Evolutionary conservation across 2,113 vertebrate genomes (phyloP).

Genomic region (Ovibos moschatus): DNA sequence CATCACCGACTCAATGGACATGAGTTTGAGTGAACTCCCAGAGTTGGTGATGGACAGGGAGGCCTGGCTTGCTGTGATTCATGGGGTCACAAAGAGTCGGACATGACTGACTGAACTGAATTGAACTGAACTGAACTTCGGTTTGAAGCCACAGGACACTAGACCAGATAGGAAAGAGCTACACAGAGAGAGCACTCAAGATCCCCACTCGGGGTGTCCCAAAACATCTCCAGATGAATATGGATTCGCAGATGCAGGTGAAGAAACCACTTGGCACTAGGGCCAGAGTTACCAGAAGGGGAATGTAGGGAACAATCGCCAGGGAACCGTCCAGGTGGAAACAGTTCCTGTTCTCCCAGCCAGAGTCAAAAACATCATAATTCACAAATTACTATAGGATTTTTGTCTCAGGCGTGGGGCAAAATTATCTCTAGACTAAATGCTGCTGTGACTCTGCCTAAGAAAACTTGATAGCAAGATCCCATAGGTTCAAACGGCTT

Average conservation of each 20-base stretch:
- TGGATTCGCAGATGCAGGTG: background rate
- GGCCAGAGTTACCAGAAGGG: background rate
- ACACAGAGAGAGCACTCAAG: background rate
- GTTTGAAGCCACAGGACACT: background rate
- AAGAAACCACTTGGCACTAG: background rate
- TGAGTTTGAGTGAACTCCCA: too few relatives aligned
- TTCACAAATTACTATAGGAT: background rate
- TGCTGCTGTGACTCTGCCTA: background rate
- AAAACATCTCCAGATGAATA: background rate
- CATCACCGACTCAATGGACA: too few relatives aligned
- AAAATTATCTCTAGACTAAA: background rate
- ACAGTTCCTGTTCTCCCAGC: background rate
- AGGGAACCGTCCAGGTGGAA: background rate
- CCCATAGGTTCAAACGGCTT: background rate
- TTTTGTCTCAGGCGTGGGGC: background rate
- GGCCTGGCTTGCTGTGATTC: accelerated
- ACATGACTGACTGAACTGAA: too few relatives aligned
- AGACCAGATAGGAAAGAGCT: background rate
- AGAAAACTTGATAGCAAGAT: background rate
- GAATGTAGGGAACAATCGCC: background rate
- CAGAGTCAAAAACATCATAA: background rate
- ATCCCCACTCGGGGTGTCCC: background rate
- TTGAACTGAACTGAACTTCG: too few relatives aligned
- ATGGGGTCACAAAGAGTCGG: accelerated
- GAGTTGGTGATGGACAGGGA: too few relatives aligned